Evolutionary conservation across 2,113 vertebrate genomes (phyloP).

Genomic region (Nycticebus coucang): DNA sequence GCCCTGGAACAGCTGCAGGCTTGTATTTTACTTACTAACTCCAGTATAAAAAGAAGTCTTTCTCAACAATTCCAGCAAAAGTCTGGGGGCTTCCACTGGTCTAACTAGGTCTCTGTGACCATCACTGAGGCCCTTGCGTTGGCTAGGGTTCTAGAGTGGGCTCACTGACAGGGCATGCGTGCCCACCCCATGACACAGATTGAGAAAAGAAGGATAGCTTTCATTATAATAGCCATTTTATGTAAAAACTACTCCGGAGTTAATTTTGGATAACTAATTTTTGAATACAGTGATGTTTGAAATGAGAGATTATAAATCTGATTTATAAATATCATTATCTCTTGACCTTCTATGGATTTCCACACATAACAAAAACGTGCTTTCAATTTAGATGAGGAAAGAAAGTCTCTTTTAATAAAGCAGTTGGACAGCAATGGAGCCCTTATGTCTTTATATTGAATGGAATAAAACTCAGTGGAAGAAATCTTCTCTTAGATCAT

Average conservation of each 20-base stretch:
- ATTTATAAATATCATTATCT: background rate
- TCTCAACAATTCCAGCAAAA: background rate
- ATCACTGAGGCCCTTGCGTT: background rate
- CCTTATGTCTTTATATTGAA: background rate
- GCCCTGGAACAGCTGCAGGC: background rate
- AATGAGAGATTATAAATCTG: background rate
- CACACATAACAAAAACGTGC: background rate
- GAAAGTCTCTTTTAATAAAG: background rate
- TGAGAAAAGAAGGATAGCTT: background rate
- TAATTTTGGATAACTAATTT: background rate
- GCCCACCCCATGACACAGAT: no score
- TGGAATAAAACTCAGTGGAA: background rate
- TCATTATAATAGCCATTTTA: background rate
- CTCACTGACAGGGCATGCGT: rapidly evolving
- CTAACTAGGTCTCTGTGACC: background rate
- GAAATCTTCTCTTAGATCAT: background rate
- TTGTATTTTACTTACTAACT: background rate
- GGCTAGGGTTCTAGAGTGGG: background rate
- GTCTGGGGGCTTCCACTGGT: background rate
- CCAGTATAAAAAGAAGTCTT: background rate
- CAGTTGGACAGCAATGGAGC: background rate
- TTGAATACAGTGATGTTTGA: background rate
- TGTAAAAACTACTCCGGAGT: background rate
- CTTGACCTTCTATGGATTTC: slow-evolving; percentile 1
- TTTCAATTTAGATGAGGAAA: slow-evolving; percentile 17